Base-by-base conservation (phyloP, 2,113 vertebrate species). In the Macrotis lagotis region DNA sequence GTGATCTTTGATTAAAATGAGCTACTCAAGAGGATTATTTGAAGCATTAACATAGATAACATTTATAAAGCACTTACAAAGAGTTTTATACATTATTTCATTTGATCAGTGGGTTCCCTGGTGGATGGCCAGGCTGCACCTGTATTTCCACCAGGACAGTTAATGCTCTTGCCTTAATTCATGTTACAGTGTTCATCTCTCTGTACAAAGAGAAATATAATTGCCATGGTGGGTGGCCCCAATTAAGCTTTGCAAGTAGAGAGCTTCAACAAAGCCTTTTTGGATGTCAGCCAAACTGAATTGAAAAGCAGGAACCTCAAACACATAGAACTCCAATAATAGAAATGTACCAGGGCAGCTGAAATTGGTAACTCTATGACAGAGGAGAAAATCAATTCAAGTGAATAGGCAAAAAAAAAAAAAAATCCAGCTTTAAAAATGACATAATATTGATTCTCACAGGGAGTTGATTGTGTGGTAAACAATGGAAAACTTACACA, bases 171-270 rank as follows among this genome's bases (percentile, higher is more conserved):
- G n/a, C 19, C 6, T 24, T 83, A 44, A 83, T 83, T 83, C 66
- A 24, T 83, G 66, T 83, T 44, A 83, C 66, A 97, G 91, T 96
- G 94, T 92, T 97, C 97, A 92, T 90, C 94, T 97, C 95, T 93
- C 93, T 0, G 59, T 96, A 97, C 97, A 97, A 96, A 98, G 96
- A 0, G 37, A 93, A 93, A 93, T 94, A 96, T 95, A 74, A 66
- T 88, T 93, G 96, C 97, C 97, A 90, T 74, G 66, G 96, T 98
- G 97, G 97, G 97, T 97, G 97, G 97, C 97, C 97, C 97, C 95
- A 97, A 96, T 97, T 97, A 98, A 97, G 96, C 96, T 93, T 94
- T 37, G 49, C 91, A 96, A 96, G 96, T 96, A 55, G 93, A 37
- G 93, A 95, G 96, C 97, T 97, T 96, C 97, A 93, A 59, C 93